Conservation (phyloP, 1,140 invertebrate species). For the Eurosta solidaginis region DNA sequence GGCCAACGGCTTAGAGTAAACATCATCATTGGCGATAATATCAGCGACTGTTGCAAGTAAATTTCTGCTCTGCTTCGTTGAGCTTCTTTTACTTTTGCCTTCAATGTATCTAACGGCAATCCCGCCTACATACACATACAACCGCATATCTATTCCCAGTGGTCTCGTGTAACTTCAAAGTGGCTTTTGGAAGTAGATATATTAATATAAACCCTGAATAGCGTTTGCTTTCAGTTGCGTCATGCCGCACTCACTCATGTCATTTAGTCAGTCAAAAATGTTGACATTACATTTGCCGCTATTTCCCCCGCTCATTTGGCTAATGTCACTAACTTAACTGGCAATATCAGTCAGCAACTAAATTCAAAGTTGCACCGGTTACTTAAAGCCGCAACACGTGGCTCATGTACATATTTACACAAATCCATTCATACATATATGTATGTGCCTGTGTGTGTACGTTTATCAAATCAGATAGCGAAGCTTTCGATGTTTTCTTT, state of each 20-base stretch:
- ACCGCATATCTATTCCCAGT: constrained; percentile 1
- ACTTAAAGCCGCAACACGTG: constrained; percentile 24
- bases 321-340: too few relatives aligned
- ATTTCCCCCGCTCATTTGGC: neutral
- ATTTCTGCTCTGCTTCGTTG: neutral
- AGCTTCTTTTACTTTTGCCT: neutral
- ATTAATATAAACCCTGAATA: too few relatives aligned
- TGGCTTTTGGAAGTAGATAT: too few relatives aligned
- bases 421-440: too few relatives aligned
- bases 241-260: too few relatives aligned
- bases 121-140: neutral
- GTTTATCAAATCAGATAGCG: neutral
- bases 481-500: neutral
- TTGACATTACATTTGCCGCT: constrained; percentile 17
- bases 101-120: neutral
- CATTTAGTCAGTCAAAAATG: neutral
- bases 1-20: constrained; percentile 12
- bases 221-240: too few relatives aligned
- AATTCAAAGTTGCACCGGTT: neutral
- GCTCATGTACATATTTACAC: too few relatives aligned
- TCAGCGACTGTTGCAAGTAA: neutral
- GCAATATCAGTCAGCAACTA: constrained; percentile 10
- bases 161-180: constrained; percentile 1
- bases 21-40: constrained; percentile 16
- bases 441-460: too few relatives aligned